phyloP scores from a whole-genome alignment of 2,888 invertebrate genomes.

The Emmelina monodactyla region DNA sequence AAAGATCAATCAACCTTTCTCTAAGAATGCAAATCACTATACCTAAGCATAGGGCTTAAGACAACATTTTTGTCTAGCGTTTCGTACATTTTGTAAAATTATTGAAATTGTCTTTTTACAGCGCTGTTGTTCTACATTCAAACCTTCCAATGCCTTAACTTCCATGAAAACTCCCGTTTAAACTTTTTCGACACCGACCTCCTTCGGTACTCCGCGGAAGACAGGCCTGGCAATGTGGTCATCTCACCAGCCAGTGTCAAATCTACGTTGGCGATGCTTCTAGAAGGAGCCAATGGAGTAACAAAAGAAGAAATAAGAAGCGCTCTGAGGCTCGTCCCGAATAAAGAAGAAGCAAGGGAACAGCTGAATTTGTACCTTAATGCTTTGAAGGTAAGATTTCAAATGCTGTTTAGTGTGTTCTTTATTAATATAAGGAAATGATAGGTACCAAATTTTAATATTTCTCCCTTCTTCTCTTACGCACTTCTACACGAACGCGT shows the following conservation, averaged over 20 bases:
- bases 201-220: slow-evolving; percentile 44
- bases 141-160: slow-evolving; percentile 23
- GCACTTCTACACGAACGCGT: too few species aligned
- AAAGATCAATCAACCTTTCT: too few species aligned
- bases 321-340: slow-evolving; percentile 60
- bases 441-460: too few species aligned
- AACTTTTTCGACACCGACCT: slow-evolving; percentile 67
- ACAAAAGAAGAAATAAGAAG: slow-evolving; percentile 67
- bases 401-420: too few species aligned
- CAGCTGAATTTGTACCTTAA: slow-evolving; percentile 31
- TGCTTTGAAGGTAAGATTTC: slow-evolving; percentile 37
- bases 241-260: slow-evolving; percentile 74
- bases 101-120: too few species aligned
- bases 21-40: too few species aligned
- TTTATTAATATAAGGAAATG: too few species aligned
- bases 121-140: slow-evolving; percentile 24
- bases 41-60: too few species aligned
- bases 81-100: too few species aligned
- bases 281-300: slow-evolving; percentile 67
- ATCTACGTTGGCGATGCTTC: slow-evolving; percentile 66
- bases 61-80: too few species aligned
- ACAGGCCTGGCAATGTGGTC: slow-evolving; percentile 62
- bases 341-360: slow-evolving; percentile 35
- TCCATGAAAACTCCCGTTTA: slow-evolving; percentile 30
- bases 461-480: too few species aligned